These are phyloP conservation scores for Lamellibrachia satsuma DNA, from an alignment of 2,888 invertebrate species.

Conservation along the genomic window DNA sequence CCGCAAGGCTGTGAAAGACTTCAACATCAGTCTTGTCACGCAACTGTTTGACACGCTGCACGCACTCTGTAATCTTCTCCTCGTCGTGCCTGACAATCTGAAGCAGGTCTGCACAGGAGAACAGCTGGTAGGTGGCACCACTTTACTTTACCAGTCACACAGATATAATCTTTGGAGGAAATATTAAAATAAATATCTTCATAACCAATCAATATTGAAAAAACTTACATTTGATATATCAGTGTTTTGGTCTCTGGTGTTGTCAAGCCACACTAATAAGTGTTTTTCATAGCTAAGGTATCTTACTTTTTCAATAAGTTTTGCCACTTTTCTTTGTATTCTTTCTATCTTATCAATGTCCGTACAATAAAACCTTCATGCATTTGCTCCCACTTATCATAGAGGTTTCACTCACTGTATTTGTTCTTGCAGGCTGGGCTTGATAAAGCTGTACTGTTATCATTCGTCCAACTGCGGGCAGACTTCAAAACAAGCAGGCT, in stretches of 20 bases:
- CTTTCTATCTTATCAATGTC: no score
- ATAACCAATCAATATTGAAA: no score
- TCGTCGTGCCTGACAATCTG: constrained; percentile 92
- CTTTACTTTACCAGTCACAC: not conserved
- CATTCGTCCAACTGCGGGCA: constrained; percentile 91
- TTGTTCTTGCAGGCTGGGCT: constrained; percentile 79
- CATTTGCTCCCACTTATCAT: not conserved
- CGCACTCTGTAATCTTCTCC: constrained; percentile 90
- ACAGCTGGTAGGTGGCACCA: constrained; percentile 78
- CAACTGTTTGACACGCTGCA: constrained; percentile 95
- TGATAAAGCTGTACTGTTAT: constrained; percentile 87
- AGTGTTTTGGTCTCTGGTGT: no score
- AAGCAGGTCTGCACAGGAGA: constrained; percentile 94
- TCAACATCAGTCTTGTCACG: constrained; percentile 80
- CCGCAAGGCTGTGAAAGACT: constrained; percentile 84
- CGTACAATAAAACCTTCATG: no score
- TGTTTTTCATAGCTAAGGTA: no score
- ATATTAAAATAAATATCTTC: no score
- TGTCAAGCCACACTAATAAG: no score
- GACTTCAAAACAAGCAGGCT: constrained; percentile 87
- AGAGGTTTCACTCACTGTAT: not conserved
- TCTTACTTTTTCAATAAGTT: no score
- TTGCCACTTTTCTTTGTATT: no score
- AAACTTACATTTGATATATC: no score
- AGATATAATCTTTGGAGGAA: not conserved